phyloP scores from a whole-genome alignment of 2,888 invertebrate genomes.

The Ceramica pisi region DNA sequence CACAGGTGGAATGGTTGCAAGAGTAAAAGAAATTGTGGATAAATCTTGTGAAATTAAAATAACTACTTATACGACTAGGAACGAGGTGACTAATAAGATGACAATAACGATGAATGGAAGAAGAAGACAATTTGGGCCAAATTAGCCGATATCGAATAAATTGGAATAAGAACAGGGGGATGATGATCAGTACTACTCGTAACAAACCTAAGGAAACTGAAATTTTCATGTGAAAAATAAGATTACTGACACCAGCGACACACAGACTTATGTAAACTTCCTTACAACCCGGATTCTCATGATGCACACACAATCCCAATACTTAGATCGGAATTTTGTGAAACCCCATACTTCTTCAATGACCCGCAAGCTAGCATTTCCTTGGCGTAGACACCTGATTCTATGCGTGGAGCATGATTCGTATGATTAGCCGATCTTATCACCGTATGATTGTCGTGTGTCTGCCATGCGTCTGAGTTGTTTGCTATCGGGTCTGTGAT shows the following conservation, averaged over 20 bases:
- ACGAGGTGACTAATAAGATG: too few relatives aligned
- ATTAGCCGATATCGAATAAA: too few relatives aligned
- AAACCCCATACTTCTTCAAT: neutral
- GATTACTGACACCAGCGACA: neutral
- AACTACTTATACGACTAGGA: too few relatives aligned
- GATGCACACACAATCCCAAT: constrained; percentile 12
- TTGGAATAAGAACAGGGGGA: too few relatives aligned
- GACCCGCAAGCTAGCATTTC: constrained; percentile 36
- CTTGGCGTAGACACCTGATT: constrained; percentile 46
- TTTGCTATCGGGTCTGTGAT: constrained; percentile 63
- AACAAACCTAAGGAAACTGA: too few relatives aligned
- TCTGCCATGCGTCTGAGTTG: constrained; percentile 57
- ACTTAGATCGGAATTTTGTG: constrained; percentile 7
- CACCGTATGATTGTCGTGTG: constrained; percentile 48
- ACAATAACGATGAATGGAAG: too few relatives aligned
- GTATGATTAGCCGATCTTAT: constrained; percentile 67
- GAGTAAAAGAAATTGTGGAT: too few relatives aligned
- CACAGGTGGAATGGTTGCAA: too few relatives aligned
- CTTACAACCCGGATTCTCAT: neutral
- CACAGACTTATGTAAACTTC: neutral
- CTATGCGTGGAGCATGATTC: constrained; percentile 51
- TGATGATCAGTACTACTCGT: too few relatives aligned
- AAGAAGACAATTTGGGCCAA: too few relatives aligned
- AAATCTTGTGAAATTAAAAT: too few relatives aligned
- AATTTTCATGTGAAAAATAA: too few relatives aligned